phyloP scores from a whole-genome alignment of 2,797 vertebrate genomes.

The Phalloptychus januarius region DNA sequence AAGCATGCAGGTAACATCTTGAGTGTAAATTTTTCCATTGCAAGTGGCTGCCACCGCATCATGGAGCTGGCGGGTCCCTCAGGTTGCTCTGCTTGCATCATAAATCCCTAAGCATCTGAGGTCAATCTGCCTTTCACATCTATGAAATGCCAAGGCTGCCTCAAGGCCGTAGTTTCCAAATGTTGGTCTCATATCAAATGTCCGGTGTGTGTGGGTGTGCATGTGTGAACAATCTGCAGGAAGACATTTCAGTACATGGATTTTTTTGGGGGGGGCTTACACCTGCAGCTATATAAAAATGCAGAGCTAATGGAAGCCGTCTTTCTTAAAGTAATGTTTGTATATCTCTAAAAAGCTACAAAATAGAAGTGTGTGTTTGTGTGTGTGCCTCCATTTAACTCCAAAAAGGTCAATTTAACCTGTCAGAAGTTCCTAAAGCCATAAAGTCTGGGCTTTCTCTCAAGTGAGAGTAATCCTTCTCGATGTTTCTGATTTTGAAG shows the following conservation, averaged over 20 bases:
- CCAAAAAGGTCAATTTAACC: not conserved
- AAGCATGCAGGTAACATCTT: slow-evolving; percentile 40
- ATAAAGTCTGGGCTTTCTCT: no score
- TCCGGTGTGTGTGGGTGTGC: slow-evolving; percentile 11
- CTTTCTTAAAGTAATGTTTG: not conserved
- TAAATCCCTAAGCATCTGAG: slow-evolving; percentile 68
- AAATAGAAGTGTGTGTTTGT: no score
- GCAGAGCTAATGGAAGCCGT: not conserved
- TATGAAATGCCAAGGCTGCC: slow-evolving; percentile 63
- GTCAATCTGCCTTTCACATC: slow-evolving; percentile 62
- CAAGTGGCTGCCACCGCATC: slow-evolving; percentile 42
- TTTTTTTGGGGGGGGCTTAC: slow-evolving; percentile 16
- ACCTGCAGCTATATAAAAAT: slow-evolving; percentile 32
- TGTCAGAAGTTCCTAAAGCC: not conserved
- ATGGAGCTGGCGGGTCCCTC: slow-evolving; percentile 60
- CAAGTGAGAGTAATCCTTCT: no score
- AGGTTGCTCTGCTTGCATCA: slow-evolving; percentile 55
- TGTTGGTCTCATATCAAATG: slow-evolving; percentile 49
- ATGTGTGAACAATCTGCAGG: slow-evolving; percentile 10
- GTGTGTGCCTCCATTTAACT: not conserved
- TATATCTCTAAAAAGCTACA: not conserved
- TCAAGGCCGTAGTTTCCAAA: slow-evolving; percentile 51
- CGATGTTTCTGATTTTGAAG: no score
- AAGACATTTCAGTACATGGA: slow-evolving; percentile 10
- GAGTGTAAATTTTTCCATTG: slow-evolving; percentile 62